These are phyloP conservation scores for Gymnodraco acuticeps DNA, from an alignment of 2,797 vertebrate genomes.

Conservation along the genomic window DNA sequence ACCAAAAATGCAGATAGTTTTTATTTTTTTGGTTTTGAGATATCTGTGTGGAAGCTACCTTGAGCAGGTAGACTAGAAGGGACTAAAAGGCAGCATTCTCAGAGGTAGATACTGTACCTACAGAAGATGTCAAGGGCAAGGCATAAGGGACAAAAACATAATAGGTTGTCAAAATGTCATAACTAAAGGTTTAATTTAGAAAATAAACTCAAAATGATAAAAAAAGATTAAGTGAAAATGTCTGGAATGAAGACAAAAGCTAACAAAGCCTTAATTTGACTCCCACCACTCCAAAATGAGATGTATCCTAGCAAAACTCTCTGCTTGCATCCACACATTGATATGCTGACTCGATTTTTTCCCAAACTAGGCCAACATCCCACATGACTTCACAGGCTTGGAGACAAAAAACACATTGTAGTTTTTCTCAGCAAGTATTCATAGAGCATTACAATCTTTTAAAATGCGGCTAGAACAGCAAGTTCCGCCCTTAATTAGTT, in stretches of 20 bases:
- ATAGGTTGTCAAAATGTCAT: too few species aligned
- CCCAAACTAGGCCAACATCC: slow-evolving; percentile 71
- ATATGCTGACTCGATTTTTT: slow-evolving; percentile 63
- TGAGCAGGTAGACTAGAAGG: not conserved
- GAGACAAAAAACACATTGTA: slow-evolving; percentile 32
- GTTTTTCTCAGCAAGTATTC: slow-evolving; percentile 52
- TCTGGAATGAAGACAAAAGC: too few species aligned
- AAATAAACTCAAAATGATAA: too few species aligned
- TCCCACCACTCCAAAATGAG: slow-evolving; percentile 31
- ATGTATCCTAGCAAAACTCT: slow-evolving; percentile 46
- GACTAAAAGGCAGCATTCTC: not conserved
- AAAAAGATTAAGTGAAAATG: too few species aligned
- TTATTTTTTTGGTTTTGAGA: not conserved
- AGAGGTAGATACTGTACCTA: not conserved
- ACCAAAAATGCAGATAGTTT: not conserved
- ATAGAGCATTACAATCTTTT: slow-evolving; percentile 58
- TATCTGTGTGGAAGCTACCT: not conserved
- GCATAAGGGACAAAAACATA: too few species aligned
- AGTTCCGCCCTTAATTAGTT: slow-evolving; percentile 73
- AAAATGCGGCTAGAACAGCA: slow-evolving; percentile 68
- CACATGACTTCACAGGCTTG: slow-evolving; percentile 57
- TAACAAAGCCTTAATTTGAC: not conserved
- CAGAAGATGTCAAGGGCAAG: too few species aligned
- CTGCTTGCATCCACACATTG: slow-evolving; percentile 27
- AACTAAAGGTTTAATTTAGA: too few species aligned